These are phyloP conservation scores for Epinotia bilunana DNA, from an alignment of 2,888 invertebrate species.

Conservation along the genomic window DNA sequence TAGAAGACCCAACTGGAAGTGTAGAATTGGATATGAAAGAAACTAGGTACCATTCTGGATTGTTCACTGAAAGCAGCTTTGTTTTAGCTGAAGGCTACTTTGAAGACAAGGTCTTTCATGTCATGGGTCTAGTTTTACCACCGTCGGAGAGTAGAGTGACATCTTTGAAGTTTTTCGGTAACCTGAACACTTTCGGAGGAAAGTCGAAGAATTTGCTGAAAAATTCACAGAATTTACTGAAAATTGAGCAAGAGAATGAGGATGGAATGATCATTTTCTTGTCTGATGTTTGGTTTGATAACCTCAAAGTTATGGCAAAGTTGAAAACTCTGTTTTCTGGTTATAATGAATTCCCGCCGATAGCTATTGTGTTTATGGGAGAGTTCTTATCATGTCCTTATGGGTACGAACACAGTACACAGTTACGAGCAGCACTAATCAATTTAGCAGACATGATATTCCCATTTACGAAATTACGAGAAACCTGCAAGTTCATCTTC, in stretches of 20 bases:
- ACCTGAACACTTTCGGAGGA: conserved; percentile 96
- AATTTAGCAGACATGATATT: conserved; percentile 90
- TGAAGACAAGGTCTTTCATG: conserved; percentile 91
- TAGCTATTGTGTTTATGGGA: conserved; percentile 96
- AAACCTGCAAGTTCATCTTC: conserved; percentile 93
- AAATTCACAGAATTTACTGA: conserved; percentile 89
- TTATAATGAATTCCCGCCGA: conserved; percentile 94
- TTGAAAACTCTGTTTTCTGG: conserved; percentile 92
- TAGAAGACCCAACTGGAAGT: conserved; percentile 97
- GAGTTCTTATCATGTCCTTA: conserved; percentile 91
- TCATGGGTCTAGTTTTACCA: conserved; percentile 94
- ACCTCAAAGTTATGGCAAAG: conserved; percentile 91
- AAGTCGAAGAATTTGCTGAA: conserved; percentile 88
- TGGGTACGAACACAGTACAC: conserved; percentile 84
- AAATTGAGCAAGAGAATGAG: conserved; percentile 89
- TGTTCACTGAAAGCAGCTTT: conserved; percentile 96
- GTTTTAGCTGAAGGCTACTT: conserved; percentile 96
- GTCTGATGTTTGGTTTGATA: conserved; percentile 97
- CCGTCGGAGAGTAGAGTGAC: conserved; percentile 89
- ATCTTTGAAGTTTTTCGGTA: conserved; percentile 91
- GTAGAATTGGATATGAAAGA: conserved; percentile 91
- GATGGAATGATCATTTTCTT: conserved; percentile 95
- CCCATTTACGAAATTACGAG: conserved; percentile 87
- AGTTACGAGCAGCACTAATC: conserved; percentile 89
- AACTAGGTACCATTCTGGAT: conserved; percentile 91